These are phyloP conservation scores for Timandra comae DNA, from an alignment of 2,888 invertebrate species.

Conservation along the genomic window DNA sequence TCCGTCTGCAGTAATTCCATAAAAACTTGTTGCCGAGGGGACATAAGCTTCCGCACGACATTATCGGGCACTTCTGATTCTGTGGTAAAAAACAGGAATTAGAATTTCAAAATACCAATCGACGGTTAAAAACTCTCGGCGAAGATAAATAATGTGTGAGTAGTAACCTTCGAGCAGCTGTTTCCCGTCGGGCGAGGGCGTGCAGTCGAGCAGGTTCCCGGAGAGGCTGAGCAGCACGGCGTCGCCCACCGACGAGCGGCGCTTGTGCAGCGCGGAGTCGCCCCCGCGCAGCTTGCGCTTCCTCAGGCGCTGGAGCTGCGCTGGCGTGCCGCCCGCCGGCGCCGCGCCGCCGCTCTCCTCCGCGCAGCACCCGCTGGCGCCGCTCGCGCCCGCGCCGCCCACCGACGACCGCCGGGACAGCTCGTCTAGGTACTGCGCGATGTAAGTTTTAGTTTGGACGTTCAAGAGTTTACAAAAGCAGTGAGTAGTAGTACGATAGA, in stretches of 20 bases:
- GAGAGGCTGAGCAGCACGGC: slow-evolving; percentile 89
- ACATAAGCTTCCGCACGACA: slow-evolving; percentile 81
- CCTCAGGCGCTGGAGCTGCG: slow-evolving; percentile 75
- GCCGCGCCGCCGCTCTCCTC: slow-evolving; percentile 23
- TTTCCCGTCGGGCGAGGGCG: slow-evolving; percentile 86
- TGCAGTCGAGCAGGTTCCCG: slow-evolving; percentile 92
- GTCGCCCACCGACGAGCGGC: slow-evolving; percentile 91
- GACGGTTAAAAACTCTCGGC: too few relatives aligned
- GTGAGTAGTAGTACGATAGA: too few relatives aligned
- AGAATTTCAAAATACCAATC: background rate
- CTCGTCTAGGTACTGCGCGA: slow-evolving; percentile 63
- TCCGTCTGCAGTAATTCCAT: slow-evolving; percentile 97
- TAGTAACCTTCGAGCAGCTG: slow-evolving; percentile 69
- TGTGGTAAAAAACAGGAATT: slow-evolving; percentile 19
- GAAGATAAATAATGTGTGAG: too few relatives aligned
- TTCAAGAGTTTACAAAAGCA: too few relatives aligned
- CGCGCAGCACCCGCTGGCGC: slow-evolving; percentile 19
- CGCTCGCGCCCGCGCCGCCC: slow-evolving; percentile 39
- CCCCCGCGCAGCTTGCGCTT: slow-evolving; percentile 85
- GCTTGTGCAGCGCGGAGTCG: slow-evolving; percentile 81
- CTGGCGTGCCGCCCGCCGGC: slow-evolving; percentile 44
- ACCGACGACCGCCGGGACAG: slow-evolving; percentile 69
- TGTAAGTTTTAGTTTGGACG: too few relatives aligned
- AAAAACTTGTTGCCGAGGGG: slow-evolving; percentile 88
- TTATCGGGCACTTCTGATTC: slow-evolving; percentile 78